Conservation (phyloP, 2,797 vertebrate genomes). For the Paguma larvata region DNA sequence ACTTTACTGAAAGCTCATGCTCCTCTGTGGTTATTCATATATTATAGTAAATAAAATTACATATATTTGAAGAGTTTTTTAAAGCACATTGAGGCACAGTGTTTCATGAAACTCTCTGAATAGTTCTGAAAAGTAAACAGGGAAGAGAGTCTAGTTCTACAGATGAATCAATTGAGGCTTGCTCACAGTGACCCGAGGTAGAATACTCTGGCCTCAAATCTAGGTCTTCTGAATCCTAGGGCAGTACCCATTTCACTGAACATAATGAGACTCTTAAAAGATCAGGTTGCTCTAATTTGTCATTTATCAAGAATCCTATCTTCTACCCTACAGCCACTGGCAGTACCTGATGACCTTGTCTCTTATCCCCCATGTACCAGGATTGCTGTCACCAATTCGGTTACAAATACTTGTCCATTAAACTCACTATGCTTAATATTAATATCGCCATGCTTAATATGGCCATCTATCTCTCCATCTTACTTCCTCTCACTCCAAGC, state of each 20-base stretch:
- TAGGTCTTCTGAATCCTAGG: not conserved
- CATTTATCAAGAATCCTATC: not conserved
- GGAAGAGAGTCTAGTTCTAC: not conserved
- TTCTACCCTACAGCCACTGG: not conserved
- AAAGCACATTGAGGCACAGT: not conserved
- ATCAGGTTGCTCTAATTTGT: not conserved
- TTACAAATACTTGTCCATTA: not conserved
- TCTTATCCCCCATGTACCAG: not conserved
- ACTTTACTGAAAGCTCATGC: not conserved
- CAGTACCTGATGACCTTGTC: not conserved
- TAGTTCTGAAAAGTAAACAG: not conserved
- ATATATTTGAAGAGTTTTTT: not conserved
- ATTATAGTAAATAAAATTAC: not conserved
- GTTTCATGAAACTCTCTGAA: constrained; percentile 2
- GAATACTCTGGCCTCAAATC: not conserved
- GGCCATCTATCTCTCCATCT: not conserved
- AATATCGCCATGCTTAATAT: not conserved
- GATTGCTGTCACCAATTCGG: not conserved
- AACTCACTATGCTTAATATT: not conserved
- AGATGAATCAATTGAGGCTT: not conserved
- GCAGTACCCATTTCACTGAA: not conserved
- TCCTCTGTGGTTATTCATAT: not conserved
- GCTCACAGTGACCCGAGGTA: not conserved
- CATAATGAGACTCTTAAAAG: not conserved
- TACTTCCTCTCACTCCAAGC: not conserved